These are phyloP conservation scores for Leptosomus discolor DNA, from an alignment of 2,113 vertebrate genomes.

Conservation along the genomic window DNA sequence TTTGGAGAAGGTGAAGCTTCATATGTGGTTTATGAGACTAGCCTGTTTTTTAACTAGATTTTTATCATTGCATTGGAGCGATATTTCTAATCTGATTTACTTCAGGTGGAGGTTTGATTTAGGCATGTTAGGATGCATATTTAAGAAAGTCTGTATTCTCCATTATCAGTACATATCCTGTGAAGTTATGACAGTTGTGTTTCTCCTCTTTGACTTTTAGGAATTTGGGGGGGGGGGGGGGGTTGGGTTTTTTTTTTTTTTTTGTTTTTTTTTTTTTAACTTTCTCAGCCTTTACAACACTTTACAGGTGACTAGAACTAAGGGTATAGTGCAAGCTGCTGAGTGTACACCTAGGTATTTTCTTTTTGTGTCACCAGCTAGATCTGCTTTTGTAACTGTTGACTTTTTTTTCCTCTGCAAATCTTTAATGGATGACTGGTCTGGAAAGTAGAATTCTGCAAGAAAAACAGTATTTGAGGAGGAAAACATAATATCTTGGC, in stretches of 20 bases:
- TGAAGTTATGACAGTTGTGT: not conserved
- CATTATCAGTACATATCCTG: not conserved
- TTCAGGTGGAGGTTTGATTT: not conserved
- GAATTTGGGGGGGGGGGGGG: too few species aligned
- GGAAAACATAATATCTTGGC: not conserved
- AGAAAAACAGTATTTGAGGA: not conserved
- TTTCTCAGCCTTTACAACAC: not conserved
- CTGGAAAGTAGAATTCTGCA: not conserved
- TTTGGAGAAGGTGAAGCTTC: not conserved
- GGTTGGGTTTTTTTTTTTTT: not conserved
- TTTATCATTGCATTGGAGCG: not conserved
- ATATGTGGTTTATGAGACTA: not conserved
- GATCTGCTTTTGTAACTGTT: not conserved
- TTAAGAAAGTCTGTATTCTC: not conserved
- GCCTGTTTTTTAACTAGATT: not conserved
- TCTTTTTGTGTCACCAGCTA: not conserved
- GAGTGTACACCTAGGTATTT: not conserved
- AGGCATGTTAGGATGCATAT: not conserved
- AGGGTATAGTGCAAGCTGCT: not conserved
- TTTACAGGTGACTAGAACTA: not conserved
- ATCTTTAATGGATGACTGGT: not conserved
- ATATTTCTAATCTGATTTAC: not conserved
- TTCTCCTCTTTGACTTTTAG: not conserved
- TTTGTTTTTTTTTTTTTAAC: not conserved
- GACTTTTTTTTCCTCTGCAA: not conserved